Base-by-base conservation (phyloP, 1,140 invertebrate species). In the Drosophila ogumai region DNA sequence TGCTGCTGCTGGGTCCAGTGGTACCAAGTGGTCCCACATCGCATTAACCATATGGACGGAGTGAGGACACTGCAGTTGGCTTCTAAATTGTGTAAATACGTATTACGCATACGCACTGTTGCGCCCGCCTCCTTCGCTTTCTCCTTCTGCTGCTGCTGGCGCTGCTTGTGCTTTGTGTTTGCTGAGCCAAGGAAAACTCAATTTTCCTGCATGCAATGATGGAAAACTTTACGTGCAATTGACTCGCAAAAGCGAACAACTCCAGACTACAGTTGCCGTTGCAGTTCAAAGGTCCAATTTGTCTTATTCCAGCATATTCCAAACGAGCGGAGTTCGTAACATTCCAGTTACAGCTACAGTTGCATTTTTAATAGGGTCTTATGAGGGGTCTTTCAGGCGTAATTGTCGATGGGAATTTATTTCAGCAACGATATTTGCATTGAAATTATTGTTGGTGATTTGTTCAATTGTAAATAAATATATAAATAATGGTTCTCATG, bases 11-110 rank as follows among this genome's bases (percentile, higher is more conserved):
- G 38, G 31, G 31, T 54, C 49, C 58, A 54, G 38, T 10, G 8
- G 43, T 19, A 1, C 34, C 59, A 31, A 49, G 47, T 31, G 47
- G 25, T 28, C 15, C 32, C 19, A 32, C 75, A 76, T 63, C 49
- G 41, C 79, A 82, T 79, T 87, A 79, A 88, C 69, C 79, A 86
- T 75, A 86, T 79, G 77, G 49, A 28, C 17, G 46, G 46, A 31
- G 41, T 50, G 52, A 36, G 47, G 38, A 49, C 44, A 25, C 32
- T 73, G 58, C 6, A 49, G 47, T 66, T 82, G 75, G 66, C 43
- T 49, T 79, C 66, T 79, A 75, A 82, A 79, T 79, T 55, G 65
- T 60, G 55, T 59, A 67, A 64, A 69, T 67, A 49, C 50, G 40
- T 44, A 81, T 77, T 79, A 81, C 74, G 82, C 44, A 85, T 79